Base-by-base conservation (phyloP, 1,140 invertebrate genomes). In the Aphaenogaster rudis region DNA sequence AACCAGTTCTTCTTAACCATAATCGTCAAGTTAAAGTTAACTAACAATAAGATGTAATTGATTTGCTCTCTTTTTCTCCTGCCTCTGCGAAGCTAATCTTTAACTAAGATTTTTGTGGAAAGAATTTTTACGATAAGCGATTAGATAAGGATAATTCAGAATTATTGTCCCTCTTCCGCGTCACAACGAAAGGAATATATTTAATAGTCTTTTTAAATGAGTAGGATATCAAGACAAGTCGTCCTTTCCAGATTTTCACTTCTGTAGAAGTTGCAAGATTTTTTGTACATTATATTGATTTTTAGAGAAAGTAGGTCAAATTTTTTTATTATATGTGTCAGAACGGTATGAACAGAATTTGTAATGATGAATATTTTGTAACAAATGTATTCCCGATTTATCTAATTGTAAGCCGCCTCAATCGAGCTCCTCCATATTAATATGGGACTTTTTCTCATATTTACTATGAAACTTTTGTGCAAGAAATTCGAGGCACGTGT, bases 391-490 rank as follows among this genome's bases (percentile, higher is more conserved):
- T 76, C 54, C 6, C 11, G n/a, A 59, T 76, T 74, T 17, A 59
- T 63, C 13, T 21, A 21, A 50, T 45, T 45, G 42, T 28, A 28
- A 28, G 28, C 28, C 57, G 50, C 85, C 59, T 66, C 1, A 21
- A 2, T 15, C 7, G 39, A 79, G 67, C 87, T 79, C 33, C 28
- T 52, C 8, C 33, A 69, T 69, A 54, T 39, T 76, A 86, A 86
- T 76, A 28, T 28, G 28, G 28, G 0, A 28, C 28, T 28, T 28
- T 28, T 28, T 28, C 28, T 28, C 28, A 28, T 28, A 28, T 28
- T 28, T 28, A 67, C 3, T 48, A 86, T 82, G 67, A 90, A 89
- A 90, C 33, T 87, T 90, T 89, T 78, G 78, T 89, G 57, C 69
- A 72, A 78, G 78, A 89, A 89, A 81, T 86, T 87, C n/a, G 48